Conservation (phyloP, 2,113 vertebrate species). For the Naja naja region DNA sequence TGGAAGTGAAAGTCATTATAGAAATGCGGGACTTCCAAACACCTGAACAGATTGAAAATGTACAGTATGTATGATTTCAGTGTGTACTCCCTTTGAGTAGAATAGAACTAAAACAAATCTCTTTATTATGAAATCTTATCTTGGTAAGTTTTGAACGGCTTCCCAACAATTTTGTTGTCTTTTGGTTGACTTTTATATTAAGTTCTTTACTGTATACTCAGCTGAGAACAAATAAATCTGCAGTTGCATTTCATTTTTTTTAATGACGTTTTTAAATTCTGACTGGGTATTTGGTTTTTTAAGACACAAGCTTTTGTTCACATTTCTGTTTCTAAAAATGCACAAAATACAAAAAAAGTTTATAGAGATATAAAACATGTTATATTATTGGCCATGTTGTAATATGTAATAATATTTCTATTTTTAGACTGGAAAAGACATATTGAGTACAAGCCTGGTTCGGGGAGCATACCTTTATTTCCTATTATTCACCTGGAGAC, state of each 20-base stretch:
- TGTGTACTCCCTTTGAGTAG: neutral
- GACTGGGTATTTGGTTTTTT: neutral
- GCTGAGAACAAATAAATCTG: neutral
- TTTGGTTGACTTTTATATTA: neutral
- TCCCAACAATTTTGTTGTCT: neutral
- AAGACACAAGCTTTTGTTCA: neutral
- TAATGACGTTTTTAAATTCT: neutral
- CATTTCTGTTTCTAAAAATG: neutral
- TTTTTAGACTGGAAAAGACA: slow-evolving; percentile 86
- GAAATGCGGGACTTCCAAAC: neutral
- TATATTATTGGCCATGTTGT: neutral
- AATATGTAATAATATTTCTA: neutral
- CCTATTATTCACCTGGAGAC: slow-evolving; percentile 91
- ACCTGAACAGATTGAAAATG: neutral
- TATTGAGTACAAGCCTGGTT: slow-evolving; percentile 89
- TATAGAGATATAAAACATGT: slow-evolving; percentile 3
- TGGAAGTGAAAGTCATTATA: neutral
- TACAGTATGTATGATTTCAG: neutral
- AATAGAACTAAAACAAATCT: neutral
- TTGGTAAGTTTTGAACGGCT: neutral
- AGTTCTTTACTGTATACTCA: neutral
- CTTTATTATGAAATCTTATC: neutral
- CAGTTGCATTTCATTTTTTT: neutral
- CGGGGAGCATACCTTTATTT: slow-evolving; percentile 87
- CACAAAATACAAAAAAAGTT: neutral